Conservation (phyloP, 1,140 invertebrate genomes). For the Charaxes varanes region DNA sequence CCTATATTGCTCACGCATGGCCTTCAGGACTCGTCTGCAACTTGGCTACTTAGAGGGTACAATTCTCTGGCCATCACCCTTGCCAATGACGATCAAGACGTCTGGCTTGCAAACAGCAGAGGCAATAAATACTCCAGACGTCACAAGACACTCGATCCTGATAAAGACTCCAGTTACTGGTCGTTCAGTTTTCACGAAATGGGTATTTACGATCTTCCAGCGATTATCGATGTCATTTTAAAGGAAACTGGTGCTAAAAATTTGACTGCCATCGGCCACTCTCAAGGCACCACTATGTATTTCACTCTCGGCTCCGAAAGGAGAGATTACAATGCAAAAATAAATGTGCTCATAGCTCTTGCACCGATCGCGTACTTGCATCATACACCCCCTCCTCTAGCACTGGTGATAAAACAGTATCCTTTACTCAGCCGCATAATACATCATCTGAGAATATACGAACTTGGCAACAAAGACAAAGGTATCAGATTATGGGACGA, state of each 20-base stretch:
- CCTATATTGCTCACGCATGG: slow-evolving; percentile 28
- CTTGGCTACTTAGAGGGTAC: slow-evolving; percentile 25
- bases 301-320: slow-evolving; percentile 53
- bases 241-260: slow-evolving; percentile 57
- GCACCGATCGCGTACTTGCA: slow-evolving; percentile 17
- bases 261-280: slow-evolving; percentile 68
- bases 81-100: slow-evolving; percentile 76
- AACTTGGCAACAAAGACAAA: background rate
- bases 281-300: slow-evolving; percentile 75
- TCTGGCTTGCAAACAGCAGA: slow-evolving; percentile 82
- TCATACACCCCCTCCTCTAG: slow-evolving; percentile 6
- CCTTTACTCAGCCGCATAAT: background rate
- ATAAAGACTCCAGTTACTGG: slow-evolving; percentile 73
- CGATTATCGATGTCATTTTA: slow-evolving; percentile 78
- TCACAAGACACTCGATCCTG: slow-evolving; percentile 68
- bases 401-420: background rate
- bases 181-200: slow-evolving; percentile 77
- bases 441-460: background rate
- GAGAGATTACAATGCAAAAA: slow-evolving; percentile 69
- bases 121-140: slow-evolving; percentile 79
- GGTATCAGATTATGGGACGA: background rate
- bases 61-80: slow-evolving; percentile 17
- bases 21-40: slow-evolving; percentile 21
- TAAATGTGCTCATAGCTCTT: slow-evolving; percentile 22
- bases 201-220: slow-evolving; percentile 77